phyloP scores from a whole-genome alignment of 2,113 vertebrate species.

The Erpornis zantholeuca region DNA sequence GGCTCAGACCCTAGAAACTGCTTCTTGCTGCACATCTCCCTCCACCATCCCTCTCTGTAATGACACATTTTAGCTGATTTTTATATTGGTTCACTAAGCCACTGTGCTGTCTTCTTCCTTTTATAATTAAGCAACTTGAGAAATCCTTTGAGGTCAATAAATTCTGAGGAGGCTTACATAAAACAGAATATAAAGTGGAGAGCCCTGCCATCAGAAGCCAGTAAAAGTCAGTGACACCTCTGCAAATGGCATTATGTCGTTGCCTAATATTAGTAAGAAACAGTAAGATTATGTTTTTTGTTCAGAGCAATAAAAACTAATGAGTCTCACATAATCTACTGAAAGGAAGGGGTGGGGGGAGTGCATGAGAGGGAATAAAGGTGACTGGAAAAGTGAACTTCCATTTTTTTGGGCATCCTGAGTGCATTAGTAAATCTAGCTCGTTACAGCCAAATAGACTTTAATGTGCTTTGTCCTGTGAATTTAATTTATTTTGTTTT shows the following conservation, averaged over 20 bases:
- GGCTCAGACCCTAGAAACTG: neutral
- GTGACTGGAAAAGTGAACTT: conserved; percentile 61
- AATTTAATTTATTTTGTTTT: conserved; percentile 37
- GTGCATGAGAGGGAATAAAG: conserved; percentile 33
- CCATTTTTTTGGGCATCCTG: conserved; percentile 58
- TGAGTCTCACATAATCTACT: conserved; percentile 77
- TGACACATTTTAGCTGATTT: conserved; percentile 54
- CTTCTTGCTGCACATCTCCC: neutral
- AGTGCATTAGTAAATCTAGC: conserved; percentile 61
- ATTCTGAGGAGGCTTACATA: conserved; percentile 76
- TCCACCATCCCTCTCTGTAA: neutral
- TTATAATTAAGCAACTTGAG: conserved; percentile 78
- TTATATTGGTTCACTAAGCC: conserved; percentile 46
- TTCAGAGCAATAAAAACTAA: conserved; percentile 78
- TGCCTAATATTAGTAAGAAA: conserved; percentile 80
- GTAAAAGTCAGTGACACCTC: conserved; percentile 82
- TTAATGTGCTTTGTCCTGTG: conserved; percentile 36
- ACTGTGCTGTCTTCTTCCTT: conserved; percentile 72
- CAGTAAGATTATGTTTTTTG: conserved; percentile 71
- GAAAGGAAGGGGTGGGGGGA: conserved; percentile 52
- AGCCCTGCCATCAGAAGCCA: conserved; percentile 78
- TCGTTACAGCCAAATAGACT: conserved; percentile 32
- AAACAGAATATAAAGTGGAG: conserved; percentile 78
- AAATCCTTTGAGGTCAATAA: conserved; percentile 77
- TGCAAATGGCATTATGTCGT: conserved; percentile 82